Evolutionary conservation across 1,140 invertebrate species (phyloP), one percentile per base, ranked within the genome.

Genomic region (Bombus consobrinus): DNA sequence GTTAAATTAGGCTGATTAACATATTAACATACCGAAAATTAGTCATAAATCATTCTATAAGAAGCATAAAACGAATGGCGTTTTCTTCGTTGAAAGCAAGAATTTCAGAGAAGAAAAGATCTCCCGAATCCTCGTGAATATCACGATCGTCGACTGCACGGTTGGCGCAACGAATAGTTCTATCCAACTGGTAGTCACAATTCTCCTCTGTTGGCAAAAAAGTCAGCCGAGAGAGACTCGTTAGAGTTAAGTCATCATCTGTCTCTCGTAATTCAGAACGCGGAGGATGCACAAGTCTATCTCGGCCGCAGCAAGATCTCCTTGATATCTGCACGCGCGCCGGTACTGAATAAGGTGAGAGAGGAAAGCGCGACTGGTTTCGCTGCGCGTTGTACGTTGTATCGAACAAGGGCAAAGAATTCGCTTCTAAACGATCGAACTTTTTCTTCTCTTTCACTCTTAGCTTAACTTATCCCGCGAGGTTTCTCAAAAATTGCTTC

Each of bases 241-340:
- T 73, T 64, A 62, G 28, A 83, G 64, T 76, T 77, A 83, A 83
- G 74, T 83, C 73, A 83, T 83, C 82, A 64, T 83, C 43, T 41
- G 64, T 77, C 59, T 77, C 74, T 69, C 74, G 82, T 83, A 83
- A 83, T 77, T 77, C 74, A 28, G 62, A 83, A 57, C 62, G 74
- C 74, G 34, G 68, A 47, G 76, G 64, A 53, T 72, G 68, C 34
- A 47, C 68, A 10, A 25, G n/a, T 53, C 43, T 34, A 75, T 75
- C 72, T 43, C 12, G 3, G n/a, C 32, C 18, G 15, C n/a, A 74
- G 41, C 72, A 47, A 53, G 69, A 74, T 43, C 69, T 73, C 74
- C 43, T 68, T 41, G 57, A 74, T 73, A 59, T 82, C 53, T 47
- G 64, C 25, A 25, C 34, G 28, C 59, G 28, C 28, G 8, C 47